A percentile compares a stretch with the other conserved stretches of the same genome.
phyloP scores from a whole-genome alignment of 2,797 vertebrate species.

The Pangasius sanitwongsei region DNA sequence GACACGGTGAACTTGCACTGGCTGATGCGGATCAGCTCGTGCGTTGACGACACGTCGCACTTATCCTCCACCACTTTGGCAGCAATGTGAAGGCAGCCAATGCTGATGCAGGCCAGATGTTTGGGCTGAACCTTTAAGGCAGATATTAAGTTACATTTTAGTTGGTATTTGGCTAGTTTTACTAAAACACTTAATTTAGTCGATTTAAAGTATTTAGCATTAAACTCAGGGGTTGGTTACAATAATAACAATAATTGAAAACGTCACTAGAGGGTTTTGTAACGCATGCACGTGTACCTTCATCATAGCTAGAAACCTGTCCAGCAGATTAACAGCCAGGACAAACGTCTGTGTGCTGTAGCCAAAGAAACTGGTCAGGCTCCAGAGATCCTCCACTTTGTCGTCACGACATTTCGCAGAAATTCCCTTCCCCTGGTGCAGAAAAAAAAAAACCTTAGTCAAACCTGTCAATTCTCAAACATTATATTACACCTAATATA shows the following conservation, averaged over 20 bases:
- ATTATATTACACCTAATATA: neutral
- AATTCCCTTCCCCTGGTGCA: slow-evolving; percentile 83
- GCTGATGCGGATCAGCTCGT: slow-evolving; percentile 94
- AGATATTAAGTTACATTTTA: slow-evolving; percentile 16
- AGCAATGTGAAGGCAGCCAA: slow-evolving; percentile 92
- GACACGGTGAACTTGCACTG: slow-evolving; percentile 95
- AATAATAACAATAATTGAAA: neutral
- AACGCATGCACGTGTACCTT: slow-evolving; percentile 76
- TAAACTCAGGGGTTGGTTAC: neutral
- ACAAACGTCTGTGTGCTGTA: slow-evolving; percentile 96
- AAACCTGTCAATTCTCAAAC: neutral
- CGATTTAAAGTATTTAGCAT: neutral
- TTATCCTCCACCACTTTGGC: slow-evolving; percentile 87
- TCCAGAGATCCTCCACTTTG: slow-evolving; percentile 95
- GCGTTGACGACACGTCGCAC: slow-evolving; percentile 82
- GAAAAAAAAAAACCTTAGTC: slow-evolving; percentile 2
- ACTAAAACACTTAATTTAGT: neutral
- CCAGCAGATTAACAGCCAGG: slow-evolving; percentile 93
- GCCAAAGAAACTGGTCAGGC: slow-evolving; percentile 93
- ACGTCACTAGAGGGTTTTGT: neutral
- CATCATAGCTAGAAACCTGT: slow-evolving; percentile 96
- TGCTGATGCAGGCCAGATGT: slow-evolving; percentile 94
- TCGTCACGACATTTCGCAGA: slow-evolving; percentile 88
- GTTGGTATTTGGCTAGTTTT: neutral
- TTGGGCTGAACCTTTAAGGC: slow-evolving; percentile 85